A percentile compares a stretch with the other conserved stretches of the same genome.
These are phyloP conservation scores for Schizopygopsis pylzovi DNA, from an alignment of 2,797 vertebrate species.

Conservation along the genomic window DNA sequence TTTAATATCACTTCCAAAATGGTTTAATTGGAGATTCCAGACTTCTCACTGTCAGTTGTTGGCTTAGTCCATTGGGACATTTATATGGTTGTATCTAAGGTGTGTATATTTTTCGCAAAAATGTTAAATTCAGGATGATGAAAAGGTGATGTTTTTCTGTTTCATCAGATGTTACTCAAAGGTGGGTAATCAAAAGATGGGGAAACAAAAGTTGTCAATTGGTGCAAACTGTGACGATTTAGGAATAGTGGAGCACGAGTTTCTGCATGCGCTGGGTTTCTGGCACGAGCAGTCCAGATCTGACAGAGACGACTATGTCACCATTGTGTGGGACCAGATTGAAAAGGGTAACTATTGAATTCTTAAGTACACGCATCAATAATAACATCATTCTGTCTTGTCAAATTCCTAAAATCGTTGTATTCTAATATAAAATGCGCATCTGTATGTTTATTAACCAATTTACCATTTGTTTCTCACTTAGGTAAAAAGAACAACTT, in stretches of 20 bases:
- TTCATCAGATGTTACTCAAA: conserved; percentile 85
- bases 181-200: conserved; percentile 78
- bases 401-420: neutral
- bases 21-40: too few species aligned
- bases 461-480: neutral
- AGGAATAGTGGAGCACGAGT: conserved; percentile 86
- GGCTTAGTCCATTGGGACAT: neutral
- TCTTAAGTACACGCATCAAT: neutral
- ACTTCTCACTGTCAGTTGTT: too few species aligned
- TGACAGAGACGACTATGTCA: conserved; percentile 88
- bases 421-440: neutral
- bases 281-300: conserved; percentile 92
- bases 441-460: neutral
- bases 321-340: conserved; percentile 85
- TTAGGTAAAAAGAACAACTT: conserved; percentile 86
- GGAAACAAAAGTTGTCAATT: conserved; percentile 85
- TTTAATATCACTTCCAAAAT: neutral
- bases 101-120: neutral
- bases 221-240: conserved; percentile 83
- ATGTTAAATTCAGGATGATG: neutral
- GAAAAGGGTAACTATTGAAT: conserved; percentile 71
- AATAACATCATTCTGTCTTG: neutral
- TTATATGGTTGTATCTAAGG: too few species aligned
- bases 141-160: neutral
- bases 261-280: conserved; percentile 90